Conservation (phyloP, 2,888 invertebrate genomes). For the Orthosia gracilis region DNA sequence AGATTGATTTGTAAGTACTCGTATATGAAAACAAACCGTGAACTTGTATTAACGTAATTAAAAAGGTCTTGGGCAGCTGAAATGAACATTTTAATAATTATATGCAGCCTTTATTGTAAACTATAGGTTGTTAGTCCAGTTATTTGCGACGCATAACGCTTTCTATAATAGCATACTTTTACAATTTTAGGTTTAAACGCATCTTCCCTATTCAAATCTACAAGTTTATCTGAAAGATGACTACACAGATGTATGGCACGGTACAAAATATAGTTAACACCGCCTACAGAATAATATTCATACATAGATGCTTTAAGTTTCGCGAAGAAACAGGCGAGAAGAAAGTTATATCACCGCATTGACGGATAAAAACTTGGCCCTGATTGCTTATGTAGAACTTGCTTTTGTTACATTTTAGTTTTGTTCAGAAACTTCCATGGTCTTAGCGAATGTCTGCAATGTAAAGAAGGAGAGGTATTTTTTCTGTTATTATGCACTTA, state of each 20-base stretch:
- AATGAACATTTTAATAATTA: background rate
- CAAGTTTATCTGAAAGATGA: background rate
- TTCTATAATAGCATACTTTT: no score
- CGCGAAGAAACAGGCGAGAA: constrained; percentile 18
- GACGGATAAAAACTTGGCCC: constrained; percentile 45
- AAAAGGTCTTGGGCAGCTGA: no score
- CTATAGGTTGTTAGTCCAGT: no score
- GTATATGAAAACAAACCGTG: background rate
- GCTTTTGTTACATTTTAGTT: constrained; percentile 35
- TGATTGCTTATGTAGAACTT: constrained; percentile 28
- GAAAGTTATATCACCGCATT: constrained; percentile 42
- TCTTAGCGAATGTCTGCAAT: constrained; percentile 9
- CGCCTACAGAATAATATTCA: constrained; percentile 29
- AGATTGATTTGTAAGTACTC: background rate
- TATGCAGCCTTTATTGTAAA: no score
- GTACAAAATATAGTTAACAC: constrained; percentile 14
- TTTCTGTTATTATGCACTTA: background rate
- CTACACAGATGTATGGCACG: background rate
- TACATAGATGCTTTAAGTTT: constrained; percentile 23
- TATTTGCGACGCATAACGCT: no score
- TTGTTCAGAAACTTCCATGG: constrained; percentile 6
- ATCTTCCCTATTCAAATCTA: background rate
- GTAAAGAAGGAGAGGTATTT: background rate
- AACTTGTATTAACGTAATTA: background rate
- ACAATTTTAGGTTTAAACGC: no score